phyloP scores from a whole-genome alignment of 2,113 vertebrate genomes.

The Cheirogaleus medius region DNA sequence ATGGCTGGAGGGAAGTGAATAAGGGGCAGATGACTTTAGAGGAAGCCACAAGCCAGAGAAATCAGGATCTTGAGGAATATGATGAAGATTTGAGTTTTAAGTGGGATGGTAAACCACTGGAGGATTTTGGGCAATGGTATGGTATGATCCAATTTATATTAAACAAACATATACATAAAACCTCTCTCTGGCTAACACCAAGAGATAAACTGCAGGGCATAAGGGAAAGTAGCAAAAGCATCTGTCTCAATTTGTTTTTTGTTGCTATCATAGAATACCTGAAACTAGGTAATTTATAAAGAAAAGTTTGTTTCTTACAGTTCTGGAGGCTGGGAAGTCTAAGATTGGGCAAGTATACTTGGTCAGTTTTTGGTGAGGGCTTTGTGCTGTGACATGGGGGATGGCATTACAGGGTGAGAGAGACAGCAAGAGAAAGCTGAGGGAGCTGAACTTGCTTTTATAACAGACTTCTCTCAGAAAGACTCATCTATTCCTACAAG shows the following conservation, averaged over 20 bases:
- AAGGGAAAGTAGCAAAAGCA: neutral
- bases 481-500: neutral
- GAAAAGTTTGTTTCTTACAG: neutral
- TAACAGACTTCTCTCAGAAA: neutral
- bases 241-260: neutral
- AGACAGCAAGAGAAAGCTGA: neutral
- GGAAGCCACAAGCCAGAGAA: neutral
- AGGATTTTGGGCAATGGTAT: neutral
- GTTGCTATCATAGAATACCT: neutral
- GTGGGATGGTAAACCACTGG: neutral
- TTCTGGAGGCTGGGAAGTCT: neutral
- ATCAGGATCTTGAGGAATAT: neutral
- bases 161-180: neutral
- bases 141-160: neutral
- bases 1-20: neutral
- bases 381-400: neutral
- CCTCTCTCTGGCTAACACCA: neutral
- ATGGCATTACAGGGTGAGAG: neutral
- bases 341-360: neutral
- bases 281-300: neutral
- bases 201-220: neutral
- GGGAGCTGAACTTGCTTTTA: neutral
- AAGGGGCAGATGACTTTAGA: neutral
- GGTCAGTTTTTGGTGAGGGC: neutral
- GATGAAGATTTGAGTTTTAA: neutral